Conservation (phyloP, 2,113 vertebrate genomes). For the Carlito syrichta region DNA sequence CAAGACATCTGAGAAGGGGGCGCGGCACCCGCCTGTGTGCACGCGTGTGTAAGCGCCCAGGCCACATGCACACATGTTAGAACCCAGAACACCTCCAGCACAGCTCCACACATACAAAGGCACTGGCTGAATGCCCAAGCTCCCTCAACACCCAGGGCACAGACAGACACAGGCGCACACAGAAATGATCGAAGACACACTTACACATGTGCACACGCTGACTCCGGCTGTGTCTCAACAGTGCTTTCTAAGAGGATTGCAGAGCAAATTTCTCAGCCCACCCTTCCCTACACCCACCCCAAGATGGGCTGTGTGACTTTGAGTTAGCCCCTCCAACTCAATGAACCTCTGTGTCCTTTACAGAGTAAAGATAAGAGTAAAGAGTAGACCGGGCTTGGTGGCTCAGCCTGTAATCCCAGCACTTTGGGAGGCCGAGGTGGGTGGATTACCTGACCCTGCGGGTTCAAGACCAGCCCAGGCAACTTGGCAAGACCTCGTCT, state of each 20-base stretch:
- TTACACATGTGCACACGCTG: not conserved
- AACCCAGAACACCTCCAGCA: not conserved
- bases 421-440: too few species aligned
- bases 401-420: too few species aligned
- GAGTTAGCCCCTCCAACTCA: not conserved
- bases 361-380: not conserved
- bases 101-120: not conserved
- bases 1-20: conserved; percentile 84
- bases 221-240: not conserved
- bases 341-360: not conserved
- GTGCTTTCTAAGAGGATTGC: not conserved
- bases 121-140: too few species aligned
- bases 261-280: not conserved
- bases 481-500: too few species aligned
- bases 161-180: not conserved
- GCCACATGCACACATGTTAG: not conserved
- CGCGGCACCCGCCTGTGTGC: not conserved
- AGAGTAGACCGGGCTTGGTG: too few species aligned
- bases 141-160: not conserved
- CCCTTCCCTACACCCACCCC: too few species aligned
- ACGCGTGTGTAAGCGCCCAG: not conserved
- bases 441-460: too few species aligned
- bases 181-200: not conserved
- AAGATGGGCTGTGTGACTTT: not conserved
- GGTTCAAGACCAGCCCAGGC: too few species aligned